Percentiles rank a stretch among this genome's conserved stretches.
Conservation (phyloP, 2,113 vertebrate species). For the Spea multiplicata region DNA sequence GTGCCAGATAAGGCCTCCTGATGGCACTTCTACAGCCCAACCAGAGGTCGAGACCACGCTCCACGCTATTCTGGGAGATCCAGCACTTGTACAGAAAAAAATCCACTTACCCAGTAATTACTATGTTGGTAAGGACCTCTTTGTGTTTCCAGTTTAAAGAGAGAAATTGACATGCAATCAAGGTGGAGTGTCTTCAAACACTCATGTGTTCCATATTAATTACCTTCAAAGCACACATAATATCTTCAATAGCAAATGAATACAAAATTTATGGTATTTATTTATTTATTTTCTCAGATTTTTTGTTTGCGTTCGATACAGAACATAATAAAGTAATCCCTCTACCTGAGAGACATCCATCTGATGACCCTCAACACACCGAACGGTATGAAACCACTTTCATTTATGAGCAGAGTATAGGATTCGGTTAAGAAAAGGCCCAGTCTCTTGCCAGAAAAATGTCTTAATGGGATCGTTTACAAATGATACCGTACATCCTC, state of each 20-base stretch:
- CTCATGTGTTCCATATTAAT: too few species aligned
- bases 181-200: too few species aligned
- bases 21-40: background rate
- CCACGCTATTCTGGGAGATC: conserved; percentile 59
- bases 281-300: conserved; percentile 64
- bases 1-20: background rate
- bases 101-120: conserved; percentile 71
- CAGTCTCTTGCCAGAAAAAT: too few species aligned
- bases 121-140: conserved; percentile 62
- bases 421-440: too few species aligned
- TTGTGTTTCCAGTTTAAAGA: background rate
- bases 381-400: too few species aligned
- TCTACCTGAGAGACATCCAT: conserved; percentile 39
- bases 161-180: too few species aligned
- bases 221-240: too few species aligned
- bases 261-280: background rate
- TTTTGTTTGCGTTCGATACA: conserved; percentile 69
- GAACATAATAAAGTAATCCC: conserved; percentile 58
- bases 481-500: too few species aligned
- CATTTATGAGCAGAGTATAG: too few species aligned
- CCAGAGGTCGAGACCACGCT: conserved; percentile 57
- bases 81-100: conserved; percentile 62
- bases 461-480: too few species aligned
- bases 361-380: conserved; percentile 4
- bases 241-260: too few species aligned